phyloP scores from a whole-genome alignment of 1,140 invertebrate genomes.

The Phocides pigmalion region DNA sequence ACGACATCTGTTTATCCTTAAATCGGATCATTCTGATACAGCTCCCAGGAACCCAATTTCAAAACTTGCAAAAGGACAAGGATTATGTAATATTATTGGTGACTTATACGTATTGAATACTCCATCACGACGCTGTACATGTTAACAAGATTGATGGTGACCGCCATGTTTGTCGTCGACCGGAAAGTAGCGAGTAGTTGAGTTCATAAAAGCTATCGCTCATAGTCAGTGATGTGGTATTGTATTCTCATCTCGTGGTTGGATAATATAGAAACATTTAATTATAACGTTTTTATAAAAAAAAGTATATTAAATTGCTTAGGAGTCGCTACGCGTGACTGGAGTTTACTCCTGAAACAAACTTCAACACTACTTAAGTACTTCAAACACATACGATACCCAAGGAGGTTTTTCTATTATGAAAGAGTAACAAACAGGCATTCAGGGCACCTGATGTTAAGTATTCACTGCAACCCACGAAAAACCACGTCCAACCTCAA shows the following conservation, averaged over 20 bases:
- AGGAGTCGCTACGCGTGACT: too few relatives aligned
- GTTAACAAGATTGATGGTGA: constrained; percentile 39
- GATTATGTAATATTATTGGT: constrained; percentile 1
- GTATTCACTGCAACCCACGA: too few relatives aligned
- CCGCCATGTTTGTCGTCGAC: constrained; percentile 34
- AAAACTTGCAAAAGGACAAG: neutral
- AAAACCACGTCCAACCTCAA: too few relatives aligned
- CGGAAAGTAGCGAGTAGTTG: constrained; percentile 30
- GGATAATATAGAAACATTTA: neutral
- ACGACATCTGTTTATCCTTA: too few relatives aligned
- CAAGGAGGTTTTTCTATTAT: too few relatives aligned
- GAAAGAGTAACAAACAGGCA: too few relatives aligned
- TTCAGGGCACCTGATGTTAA: too few relatives aligned
- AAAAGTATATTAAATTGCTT: too few relatives aligned
- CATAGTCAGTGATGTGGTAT: constrained; percentile 29
- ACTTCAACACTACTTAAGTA: too few relatives aligned
- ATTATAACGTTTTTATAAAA: too few relatives aligned
- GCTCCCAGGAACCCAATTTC: neutral
- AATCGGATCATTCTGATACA: neutral
- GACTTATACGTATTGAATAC: constrained; percentile 7
- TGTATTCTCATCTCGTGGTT: neutral
- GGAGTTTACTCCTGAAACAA: too few relatives aligned
- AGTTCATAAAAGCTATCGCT: constrained; percentile 42
- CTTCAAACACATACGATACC: too few relatives aligned
- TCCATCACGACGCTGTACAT: constrained; percentile 18